Percentiles rank a stretch among this genome's conserved stretches.
Evolutionary conservation across 2,113 vertebrate species (phyloP).

Genomic region (Chlorocebus sabaeus): DNA sequence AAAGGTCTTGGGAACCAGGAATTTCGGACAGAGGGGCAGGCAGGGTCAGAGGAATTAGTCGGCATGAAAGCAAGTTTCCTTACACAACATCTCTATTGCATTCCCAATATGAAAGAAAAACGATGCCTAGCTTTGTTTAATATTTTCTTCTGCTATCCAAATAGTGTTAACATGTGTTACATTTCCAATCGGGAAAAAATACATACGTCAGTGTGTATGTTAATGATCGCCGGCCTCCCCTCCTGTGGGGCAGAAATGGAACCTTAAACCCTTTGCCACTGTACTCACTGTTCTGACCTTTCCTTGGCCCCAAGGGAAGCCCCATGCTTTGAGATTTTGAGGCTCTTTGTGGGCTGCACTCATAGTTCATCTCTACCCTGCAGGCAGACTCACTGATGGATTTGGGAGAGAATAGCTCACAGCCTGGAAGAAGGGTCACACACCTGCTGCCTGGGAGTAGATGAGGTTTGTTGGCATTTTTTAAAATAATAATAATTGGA

Average conservation of each 20-base stretch:
- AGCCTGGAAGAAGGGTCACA: background rate
- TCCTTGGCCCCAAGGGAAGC: background rate
- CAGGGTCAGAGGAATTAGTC: background rate
- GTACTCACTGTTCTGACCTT: constrained; percentile 6
- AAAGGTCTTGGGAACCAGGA: background rate
- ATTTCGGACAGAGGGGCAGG: rapidly evolving
- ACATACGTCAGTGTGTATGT: background rate
- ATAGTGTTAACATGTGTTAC: background rate
- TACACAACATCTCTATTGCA: background rate
- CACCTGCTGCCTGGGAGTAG: background rate
- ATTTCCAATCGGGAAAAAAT: background rate
- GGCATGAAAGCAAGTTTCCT: too few relatives aligned
- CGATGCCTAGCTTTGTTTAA: background rate
- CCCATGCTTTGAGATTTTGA: background rate
- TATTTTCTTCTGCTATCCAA: background rate
- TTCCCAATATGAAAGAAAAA: background rate
- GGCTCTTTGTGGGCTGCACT: background rate
- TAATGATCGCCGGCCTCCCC: background rate
- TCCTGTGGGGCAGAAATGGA: background rate
- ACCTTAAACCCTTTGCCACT: background rate
- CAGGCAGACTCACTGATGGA: background rate
- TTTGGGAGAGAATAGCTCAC: background rate
- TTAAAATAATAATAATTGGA: background rate
- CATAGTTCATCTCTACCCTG: background rate
- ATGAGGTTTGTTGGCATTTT: background rate